Base-by-base conservation (phyloP, 2,888 invertebrate species). In the Palloptera scutellata region DNA sequence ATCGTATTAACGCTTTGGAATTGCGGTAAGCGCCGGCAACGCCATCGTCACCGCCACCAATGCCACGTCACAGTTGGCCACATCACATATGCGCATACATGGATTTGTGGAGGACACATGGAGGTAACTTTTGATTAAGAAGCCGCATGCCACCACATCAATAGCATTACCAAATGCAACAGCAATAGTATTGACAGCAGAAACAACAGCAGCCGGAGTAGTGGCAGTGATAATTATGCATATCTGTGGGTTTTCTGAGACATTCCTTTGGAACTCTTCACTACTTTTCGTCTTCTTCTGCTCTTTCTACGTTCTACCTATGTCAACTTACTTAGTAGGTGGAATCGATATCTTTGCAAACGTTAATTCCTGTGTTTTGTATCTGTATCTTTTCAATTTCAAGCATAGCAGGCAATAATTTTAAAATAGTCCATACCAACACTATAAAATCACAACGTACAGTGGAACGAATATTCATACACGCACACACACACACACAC, bases 1-100 rank as follows among this genome's bases (percentile, higher is more conserved):
- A 82, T 81, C 79, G 76, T 78, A 79, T 78, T 81, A 77, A 78
- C 76, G 77, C 68, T 61, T 65, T 40, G 43, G 17, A 67, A 68
- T 64, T 58, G 64, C 65, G 61, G 40, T 53, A 67, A 71, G 19
- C 41, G 41, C 43, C 43, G 57, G 43, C 53, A 13, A 30, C 54
- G 42, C 17, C 54, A 53, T 11, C 53, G 30, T 51, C 13, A 61
- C 54, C 30, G 40, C n/a, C 9, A 40, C 20, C 43, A 53, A 45
- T 8, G 13, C 41, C 11, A 30, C 30, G 30, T 30, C 30, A 30
- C 30, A 30, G 30, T 30, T 30, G 30, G 30, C 30, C 30, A 30
- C 15, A 30, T 45, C 20, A 51, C 57, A 52, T 63, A 48, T 60
- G 70, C 20, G 43, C 57, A 52, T 63, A 48, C 61, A 68, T 67